Base-by-base conservation (phyloP, 2,888 invertebrate genomes). In the Linnaemya tessellans region DNA sequence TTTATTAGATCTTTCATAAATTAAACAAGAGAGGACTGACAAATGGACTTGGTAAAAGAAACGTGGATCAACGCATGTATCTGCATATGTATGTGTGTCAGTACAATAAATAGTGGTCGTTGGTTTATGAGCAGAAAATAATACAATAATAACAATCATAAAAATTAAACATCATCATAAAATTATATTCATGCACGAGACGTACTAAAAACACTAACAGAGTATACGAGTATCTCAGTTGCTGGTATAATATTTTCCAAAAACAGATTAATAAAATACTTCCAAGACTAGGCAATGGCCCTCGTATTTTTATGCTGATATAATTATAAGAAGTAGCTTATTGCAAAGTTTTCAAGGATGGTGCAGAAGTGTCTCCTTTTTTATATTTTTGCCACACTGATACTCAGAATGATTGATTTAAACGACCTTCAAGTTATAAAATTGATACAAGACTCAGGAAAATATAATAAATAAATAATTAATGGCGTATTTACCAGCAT, bases 351-450 rank as follows among this genome's bases (percentile, higher is more conserved):
- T 13, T 41, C 22, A 22, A 58, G 10, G 30, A 43, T n/a, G n/a
- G 30, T 8, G 7, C 9, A 58, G 8, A 65, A 22, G 1, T 49
- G 35, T 11, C 20, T 35, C 15, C 22, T 46, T 49, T 15, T 30
- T 56, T 30, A 15, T 18, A 22, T 62, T 25, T 43, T 11, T 49
- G 41, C 41, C 58, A 67, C 58, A 30, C 35, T 60, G 43, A 68
- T n/a, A 62, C 38, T 41, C 9, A 30, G 25, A 58, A 51, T 77
- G 56, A 77, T 78, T 79, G 74, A 81, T 86, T 75, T 81, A 75
- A 84, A 82, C 75, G 86, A 80, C 84, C 84, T 86, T 86, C 84
- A 84, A 56, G 81, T 82, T 75, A 74, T 81, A 79, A 78, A 84
- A 80, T 70, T 49, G 46, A 20, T 68, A 30, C 46, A 49, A 54